These are phyloP conservation scores for Orchestia grillus DNA, from an alignment of 1,140 invertebrate species.

Conservation along the genomic window DNA sequence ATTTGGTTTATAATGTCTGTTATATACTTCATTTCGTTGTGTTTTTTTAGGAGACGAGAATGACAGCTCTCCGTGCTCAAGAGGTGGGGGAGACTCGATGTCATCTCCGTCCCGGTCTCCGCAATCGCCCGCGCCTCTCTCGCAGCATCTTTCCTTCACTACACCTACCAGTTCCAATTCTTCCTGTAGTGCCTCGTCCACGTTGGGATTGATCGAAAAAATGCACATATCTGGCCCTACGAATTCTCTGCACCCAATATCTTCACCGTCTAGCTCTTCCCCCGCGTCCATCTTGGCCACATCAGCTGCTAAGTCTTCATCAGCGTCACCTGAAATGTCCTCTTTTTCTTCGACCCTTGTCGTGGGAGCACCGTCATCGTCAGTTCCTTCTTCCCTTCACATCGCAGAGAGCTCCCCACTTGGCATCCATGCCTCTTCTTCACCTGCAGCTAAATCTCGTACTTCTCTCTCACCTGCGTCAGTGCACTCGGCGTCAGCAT, in stretches of 20 bases:
- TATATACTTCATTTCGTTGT: not conserved
- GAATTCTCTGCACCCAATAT: not conserved
- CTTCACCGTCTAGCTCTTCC: not conserved
- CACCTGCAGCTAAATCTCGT: not conserved
- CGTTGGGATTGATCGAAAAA: not conserved
- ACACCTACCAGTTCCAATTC: not conserved
- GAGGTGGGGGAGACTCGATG: not conserved
- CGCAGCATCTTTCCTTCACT: not conserved
- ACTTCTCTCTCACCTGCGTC: not conserved
- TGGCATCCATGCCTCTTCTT: not conserved
- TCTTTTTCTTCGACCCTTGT: not conserved
- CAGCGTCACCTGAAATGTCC: not conserved
- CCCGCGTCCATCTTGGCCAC: not conserved
- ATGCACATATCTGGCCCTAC: not conserved
- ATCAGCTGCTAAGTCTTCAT: not conserved
- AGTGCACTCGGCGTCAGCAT: not conserved
- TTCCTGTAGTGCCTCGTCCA: not conserved
- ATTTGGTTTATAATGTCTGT: not conserved
- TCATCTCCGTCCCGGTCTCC: conserved; percentile 21
- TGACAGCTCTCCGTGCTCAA: not conserved
- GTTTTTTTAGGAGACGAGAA: conserved; percentile 13
- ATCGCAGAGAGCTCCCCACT: not conserved
- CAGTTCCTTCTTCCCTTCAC: not conserved
- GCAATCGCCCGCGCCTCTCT: not conserved
- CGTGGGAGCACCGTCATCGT: no score